These are phyloP conservation scores for Plotosus lineatus DNA, from an alignment of 2,113 vertebrate species.

Conservation along the genomic window DNA sequence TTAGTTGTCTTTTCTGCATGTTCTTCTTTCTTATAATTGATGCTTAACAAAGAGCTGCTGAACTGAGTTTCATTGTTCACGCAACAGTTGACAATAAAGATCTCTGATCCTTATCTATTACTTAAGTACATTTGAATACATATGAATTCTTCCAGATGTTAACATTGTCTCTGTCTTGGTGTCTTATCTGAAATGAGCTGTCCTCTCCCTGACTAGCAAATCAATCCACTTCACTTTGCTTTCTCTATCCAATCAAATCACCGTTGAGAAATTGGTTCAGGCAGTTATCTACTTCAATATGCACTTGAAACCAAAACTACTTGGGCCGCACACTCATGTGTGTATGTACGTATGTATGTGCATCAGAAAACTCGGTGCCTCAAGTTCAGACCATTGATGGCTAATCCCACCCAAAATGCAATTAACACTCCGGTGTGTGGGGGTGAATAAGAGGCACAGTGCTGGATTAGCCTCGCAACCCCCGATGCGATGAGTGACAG, in stretches of 20 bases:
- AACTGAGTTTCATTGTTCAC: no score
- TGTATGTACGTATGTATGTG: slow-evolving; percentile 31
- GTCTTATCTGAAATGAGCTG: not conserved
- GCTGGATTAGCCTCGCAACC: slow-evolving; percentile 36
- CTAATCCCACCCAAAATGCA: slow-evolving; percentile 51
- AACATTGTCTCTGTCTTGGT: not conserved
- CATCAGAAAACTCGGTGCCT: slow-evolving; percentile 27
- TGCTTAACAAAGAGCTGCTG: no score
- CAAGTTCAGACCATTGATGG: slow-evolving; percentile 42
- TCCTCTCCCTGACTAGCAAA: not conserved
- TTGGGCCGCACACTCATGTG: no score
- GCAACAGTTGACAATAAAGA: no score
- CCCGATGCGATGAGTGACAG: slow-evolving; percentile 43
- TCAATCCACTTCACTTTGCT: slow-evolving; percentile 25
- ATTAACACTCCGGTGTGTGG: slow-evolving; percentile 46
- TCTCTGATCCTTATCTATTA: no score
- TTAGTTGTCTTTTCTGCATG: no score
- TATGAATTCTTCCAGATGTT: not conserved
- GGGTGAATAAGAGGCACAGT: slow-evolving; percentile 29
- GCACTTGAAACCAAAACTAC: not conserved
- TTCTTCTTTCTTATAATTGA: no score
- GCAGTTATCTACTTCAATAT: slow-evolving; percentile 1
- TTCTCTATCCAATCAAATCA: slow-evolving; percentile 41
- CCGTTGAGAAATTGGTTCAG: not conserved
- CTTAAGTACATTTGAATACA: no score